Evolutionary conservation across 2,888 invertebrate genomes (phyloP).

Genomic region (Heteromurus nitidus): DNA sequence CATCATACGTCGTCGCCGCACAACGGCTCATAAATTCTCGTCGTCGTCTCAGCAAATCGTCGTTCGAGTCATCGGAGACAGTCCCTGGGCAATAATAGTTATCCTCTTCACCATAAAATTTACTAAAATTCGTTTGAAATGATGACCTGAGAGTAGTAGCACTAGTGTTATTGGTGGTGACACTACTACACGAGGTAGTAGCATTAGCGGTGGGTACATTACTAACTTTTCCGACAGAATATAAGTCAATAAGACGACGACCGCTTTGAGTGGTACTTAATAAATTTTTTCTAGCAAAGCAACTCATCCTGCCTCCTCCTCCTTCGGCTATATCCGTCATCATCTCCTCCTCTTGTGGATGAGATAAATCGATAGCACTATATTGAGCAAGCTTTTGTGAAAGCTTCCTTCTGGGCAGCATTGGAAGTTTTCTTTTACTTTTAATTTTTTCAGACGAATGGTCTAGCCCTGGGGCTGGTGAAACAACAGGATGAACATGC

Average conservation of each 20-base stretch:
- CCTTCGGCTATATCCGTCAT: conserved; percentile 33
- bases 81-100: conserved; percentile 51
- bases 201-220: background rate
- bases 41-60: conserved; percentile 48
- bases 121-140: too few relatives aligned
- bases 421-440: conserved; percentile 52
- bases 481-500: conserved; percentile 38
- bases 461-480: too few relatives aligned
- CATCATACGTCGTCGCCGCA: too few relatives aligned
- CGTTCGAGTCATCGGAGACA: conserved; percentile 31
- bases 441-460: conserved; percentile 54
- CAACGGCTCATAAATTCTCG: background rate
- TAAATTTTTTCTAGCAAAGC: conserved; percentile 54
- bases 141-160: too few relatives aligned
- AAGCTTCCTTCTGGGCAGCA: conserved; percentile 42
- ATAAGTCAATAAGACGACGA: conserved; percentile 26
- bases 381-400: conserved; percentile 38
- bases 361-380: conserved; percentile 38
- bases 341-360: background rate
- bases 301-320: conserved; percentile 41
- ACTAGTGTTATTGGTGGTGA: conserved; percentile 10
- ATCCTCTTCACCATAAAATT: conserved; percentile 52
- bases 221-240: background rate
- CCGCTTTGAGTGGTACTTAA: conserved; percentile 28
- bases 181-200: background rate